Percentiles rank a stretch among this genome's conserved stretches.
These are phyloP conservation scores for Acanthis flammea DNA, from an alignment of 2,797 vertebrate species.

Conservation along the genomic window DNA sequence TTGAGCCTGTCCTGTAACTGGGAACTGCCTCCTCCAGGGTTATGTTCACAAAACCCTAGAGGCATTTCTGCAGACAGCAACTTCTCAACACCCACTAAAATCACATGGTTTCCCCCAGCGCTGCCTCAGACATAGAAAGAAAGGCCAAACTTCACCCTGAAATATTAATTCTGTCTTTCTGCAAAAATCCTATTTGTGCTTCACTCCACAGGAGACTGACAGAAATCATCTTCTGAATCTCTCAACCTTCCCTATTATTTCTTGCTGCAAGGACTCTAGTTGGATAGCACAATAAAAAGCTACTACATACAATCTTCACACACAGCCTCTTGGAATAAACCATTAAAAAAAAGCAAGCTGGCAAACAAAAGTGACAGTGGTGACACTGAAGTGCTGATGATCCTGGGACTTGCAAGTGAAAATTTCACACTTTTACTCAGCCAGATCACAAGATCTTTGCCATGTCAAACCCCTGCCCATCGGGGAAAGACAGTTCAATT, in stretches of 20 bases:
- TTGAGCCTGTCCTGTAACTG: not conserved
- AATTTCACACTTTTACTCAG: not conserved
- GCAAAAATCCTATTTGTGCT: not conserved
- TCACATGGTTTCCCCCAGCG: not conserved
- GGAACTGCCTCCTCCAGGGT: not conserved
- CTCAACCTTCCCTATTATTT: not conserved
- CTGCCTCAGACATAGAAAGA: not conserved
- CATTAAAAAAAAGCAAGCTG: not conserved
- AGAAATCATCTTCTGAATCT: not conserved
- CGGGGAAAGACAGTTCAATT: not conserved
- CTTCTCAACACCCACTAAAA: slow-evolving; percentile 26
- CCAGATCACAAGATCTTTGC: not conserved
- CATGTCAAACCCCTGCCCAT: not conserved
- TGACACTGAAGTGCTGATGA: not conserved
- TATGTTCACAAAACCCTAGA: not conserved
- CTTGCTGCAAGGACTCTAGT: not conserved
- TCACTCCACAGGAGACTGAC: not conserved
- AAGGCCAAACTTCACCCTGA: not conserved
- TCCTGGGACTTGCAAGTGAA: not conserved
- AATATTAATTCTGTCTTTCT: not conserved
- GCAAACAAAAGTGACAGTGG: not conserved
- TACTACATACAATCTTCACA: not conserved
- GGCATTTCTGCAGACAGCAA: not conserved
- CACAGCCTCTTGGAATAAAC: not conserved
- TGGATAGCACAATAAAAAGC: not conserved